These are phyloP conservation scores for Syrphus vitripennis DNA, from an alignment of 2,888 invertebrate genomes.

Conservation along the genomic window DNA sequence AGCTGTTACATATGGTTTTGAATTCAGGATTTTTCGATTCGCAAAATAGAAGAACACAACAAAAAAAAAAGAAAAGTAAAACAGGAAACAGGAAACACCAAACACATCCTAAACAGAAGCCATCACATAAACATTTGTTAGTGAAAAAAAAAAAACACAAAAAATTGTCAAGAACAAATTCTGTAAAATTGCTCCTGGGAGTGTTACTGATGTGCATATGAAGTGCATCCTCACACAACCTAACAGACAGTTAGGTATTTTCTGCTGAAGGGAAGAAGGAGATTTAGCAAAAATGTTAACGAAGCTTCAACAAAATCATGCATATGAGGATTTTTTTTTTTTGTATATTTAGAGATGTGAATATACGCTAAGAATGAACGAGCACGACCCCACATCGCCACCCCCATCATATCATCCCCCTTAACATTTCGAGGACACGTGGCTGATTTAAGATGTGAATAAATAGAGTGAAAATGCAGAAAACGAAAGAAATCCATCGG, in stretches of 20 bases:
- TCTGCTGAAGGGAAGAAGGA: neutral
- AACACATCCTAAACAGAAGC: neutral
- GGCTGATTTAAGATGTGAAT: constrained; percentile 65
- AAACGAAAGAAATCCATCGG: constrained; percentile 59
- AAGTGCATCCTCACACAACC: constrained; percentile 48
- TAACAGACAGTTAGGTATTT: neutral
- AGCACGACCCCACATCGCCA: neutral
- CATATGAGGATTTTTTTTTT: constrained; percentile 18
- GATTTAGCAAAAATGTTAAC: neutral
- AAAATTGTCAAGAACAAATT: constrained; percentile 43
- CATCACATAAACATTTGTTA: constrained; percentile 6
- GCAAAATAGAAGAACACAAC: constrained; percentile 91
- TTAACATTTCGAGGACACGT: constrained; percentile 15
- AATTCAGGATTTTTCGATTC: constrained; percentile 89
- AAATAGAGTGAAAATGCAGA: constrained; percentile 56
- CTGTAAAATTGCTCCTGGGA: constrained; percentile 30
- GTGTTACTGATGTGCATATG: constrained; percentile 56
- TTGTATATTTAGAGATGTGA: constrained; percentile 12
- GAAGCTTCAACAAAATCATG: constrained; percentile 32
- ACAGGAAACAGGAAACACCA: constrained; percentile 4
- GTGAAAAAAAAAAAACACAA: neutral
- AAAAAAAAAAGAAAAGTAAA: too few species aligned
- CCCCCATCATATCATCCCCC: too few species aligned
- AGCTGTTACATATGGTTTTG: constrained; percentile 95
- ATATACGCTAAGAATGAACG: neutral